Evolutionary conservation across 30 jellyfish, hydroid and myxozoan species (phyloP).

Genomic region (Morbakka virulenta): DNA sequence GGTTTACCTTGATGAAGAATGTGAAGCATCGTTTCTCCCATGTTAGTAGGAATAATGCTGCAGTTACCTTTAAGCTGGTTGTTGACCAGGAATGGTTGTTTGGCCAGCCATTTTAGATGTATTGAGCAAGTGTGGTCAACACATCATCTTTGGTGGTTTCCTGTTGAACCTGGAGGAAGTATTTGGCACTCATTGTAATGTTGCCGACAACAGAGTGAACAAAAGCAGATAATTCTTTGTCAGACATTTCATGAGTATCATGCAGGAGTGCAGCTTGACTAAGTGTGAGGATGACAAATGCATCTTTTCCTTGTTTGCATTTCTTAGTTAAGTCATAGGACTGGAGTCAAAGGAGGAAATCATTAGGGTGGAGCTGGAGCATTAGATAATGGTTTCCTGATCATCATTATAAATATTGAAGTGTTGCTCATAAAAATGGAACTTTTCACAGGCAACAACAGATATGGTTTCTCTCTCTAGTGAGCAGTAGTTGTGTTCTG

Average conservation of each 20-base stretch:
- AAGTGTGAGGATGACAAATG: conserved; percentile 23
- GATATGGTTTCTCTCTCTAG: conserved; percentile 53
- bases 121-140: too few species aligned
- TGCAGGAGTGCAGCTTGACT: conserved; percentile 35
- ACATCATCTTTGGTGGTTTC: too few species aligned
- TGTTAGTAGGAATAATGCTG: conserved; percentile 10
- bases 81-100: neutral
- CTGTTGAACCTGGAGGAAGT: too few species aligned
- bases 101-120: conserved; percentile 33
- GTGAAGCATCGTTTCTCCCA: neutral
- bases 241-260: conserved; percentile 49
- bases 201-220: neutral
- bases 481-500: conserved; percentile 57
- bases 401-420: too few species aligned
- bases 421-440: too few species aligned
- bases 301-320: conserved; percentile 1
- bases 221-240: neutral
- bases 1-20: conserved; percentile 22
- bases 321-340: conserved; percentile 1
- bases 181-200: neutral
- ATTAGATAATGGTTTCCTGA: neutral
- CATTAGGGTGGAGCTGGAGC: conserved; percentile 25
- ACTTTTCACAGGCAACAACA: too few species aligned
- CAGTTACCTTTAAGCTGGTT: neutral
- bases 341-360: conserved; percentile 30